Base-by-base conservation (phyloP, 1,140 invertebrate species). In the Plutomurus gul region DNA sequence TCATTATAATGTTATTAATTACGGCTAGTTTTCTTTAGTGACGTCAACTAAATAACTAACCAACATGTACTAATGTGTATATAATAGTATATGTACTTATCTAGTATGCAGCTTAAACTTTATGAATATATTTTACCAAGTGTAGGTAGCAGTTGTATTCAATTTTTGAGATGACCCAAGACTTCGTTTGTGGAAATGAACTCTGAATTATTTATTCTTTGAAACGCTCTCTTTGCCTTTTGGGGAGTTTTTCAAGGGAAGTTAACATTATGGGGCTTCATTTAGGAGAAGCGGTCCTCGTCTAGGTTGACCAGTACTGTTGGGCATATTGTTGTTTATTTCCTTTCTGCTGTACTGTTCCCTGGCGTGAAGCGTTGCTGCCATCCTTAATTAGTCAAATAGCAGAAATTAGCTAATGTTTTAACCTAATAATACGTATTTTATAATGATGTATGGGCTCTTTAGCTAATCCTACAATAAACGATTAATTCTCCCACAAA, bases 331-430 rank as follows among this genome's bases (percentile, higher is more conserved):
- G 76, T 49, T 78, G 56, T 46, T 82, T 80, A 27, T 75, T 75
- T 75, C 79, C 79, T 60, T 83, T 83, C 7, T 74, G 77, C 60
- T 83, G 82, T 43, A 79, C 82, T 18, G 37, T 39, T 20, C 81
- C 81, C 76, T 78, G 82, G 33, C 79, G 71, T 11, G 81, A 77
- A 18, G 43, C 76, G 76, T 77, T 78, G 30, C 76, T 78, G 30
- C 82, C 80, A 60, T 83, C 82, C 82, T 83, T 30, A 74, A 76
- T 25, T 25, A 18, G 78, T 18, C 22, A 80, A 60, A 70, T 73
- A 40, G 60, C 6, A 43, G 18, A 11, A 70, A 70, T 71, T 10
- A 36, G 33, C 3, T 25, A 2, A 70, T 7, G 2, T 70, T 30
- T 18, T 10, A 7, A 36, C 7, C 56, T 11, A 60, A 30, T 60